Conservation (phyloP, 2,888 invertebrate species). For the Netelia fuscicornis region DNA sequence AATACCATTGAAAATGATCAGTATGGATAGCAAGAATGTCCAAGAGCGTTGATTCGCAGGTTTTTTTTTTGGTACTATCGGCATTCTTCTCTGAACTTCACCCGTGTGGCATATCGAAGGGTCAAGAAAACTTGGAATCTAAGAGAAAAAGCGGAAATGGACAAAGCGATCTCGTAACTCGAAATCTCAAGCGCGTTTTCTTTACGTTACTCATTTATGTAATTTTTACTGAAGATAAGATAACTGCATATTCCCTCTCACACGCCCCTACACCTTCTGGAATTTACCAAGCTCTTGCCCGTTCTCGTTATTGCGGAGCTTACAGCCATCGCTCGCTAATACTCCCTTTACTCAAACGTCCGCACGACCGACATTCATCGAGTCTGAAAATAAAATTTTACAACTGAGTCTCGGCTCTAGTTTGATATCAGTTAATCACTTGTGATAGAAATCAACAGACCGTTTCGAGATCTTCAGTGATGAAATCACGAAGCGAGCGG, state of each 20-base stretch:
- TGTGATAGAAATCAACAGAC: constrained; percentile 49
- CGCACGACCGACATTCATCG: constrained; percentile 38
- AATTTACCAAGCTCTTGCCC: constrained; percentile 57
- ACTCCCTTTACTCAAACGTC: constrained; percentile 47
- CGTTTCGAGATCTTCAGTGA: constrained; percentile 40
- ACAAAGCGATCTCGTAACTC: constrained; percentile 42
- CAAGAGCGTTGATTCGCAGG: neutral
- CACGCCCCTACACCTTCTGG: constrained; percentile 42
- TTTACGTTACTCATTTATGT: neutral
- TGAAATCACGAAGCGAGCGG: constrained; percentile 40
- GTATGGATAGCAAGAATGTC: constrained; percentile 18
- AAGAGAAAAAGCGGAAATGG: constrained; percentile 66
- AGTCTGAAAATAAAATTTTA: constrained; percentile 58
- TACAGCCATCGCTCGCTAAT: constrained; percentile 46
- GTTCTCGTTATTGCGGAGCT: constrained; percentile 39
- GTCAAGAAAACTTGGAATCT: constrained; percentile 71
- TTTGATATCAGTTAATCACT: neutral
- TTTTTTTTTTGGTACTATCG: neutral
- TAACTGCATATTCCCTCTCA: constrained; percentile 20
- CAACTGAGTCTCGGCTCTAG: constrained; percentile 30
- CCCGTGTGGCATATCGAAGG: constrained; percentile 55
- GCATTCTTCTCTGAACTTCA: neutral
- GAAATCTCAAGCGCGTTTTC: constrained; percentile 25
- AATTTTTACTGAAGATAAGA: no score
- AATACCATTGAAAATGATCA: constrained; percentile 58